A percentile compares a stretch with the other conserved stretches of the same genome.
Conservation (phyloP, 2,888 invertebrate species). For the Unio pictorum region DNA sequence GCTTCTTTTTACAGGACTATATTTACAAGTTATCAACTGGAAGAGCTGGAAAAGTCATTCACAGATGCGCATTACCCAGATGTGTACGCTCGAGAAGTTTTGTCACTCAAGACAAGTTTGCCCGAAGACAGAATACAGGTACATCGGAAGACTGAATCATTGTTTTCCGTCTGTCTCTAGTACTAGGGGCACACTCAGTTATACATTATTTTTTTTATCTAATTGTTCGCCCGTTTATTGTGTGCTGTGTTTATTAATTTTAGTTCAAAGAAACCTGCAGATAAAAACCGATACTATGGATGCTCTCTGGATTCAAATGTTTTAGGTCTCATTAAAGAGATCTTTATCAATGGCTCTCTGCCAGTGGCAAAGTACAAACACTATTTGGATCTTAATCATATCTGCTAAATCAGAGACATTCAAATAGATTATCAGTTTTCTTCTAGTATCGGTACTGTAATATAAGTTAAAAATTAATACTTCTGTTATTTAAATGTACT, state of each 20-base stretch:
- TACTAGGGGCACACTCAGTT: too few relatives aligned
- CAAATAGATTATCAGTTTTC: constrained; percentile 42
- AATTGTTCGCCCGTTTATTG: too few relatives aligned
- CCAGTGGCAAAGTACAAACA: too few relatives aligned
- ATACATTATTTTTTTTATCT: too few relatives aligned
- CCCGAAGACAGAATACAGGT: constrained; percentile 72
- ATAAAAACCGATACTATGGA: too few relatives aligned
- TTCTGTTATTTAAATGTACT: constrained; percentile 45
- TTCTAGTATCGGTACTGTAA: constrained; percentile 24
- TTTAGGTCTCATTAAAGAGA: too few relatives aligned
- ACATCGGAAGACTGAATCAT: constrained; percentile 3
- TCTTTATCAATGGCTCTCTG: too few relatives aligned
- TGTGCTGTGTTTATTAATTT: too few relatives aligned
- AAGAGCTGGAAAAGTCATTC: constrained; percentile 99
- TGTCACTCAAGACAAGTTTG: constrained; percentile 70
- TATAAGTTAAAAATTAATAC: constrained; percentile 51
- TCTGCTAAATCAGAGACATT: constrained; percentile 1
- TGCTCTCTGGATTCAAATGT: too few relatives aligned
- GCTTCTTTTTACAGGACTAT: constrained; percentile 82
- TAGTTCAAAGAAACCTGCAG: too few relatives aligned
- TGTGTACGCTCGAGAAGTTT: constrained; percentile 87
- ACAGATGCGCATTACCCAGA: constrained; percentile 99
- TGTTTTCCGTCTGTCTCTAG: too few relatives aligned
- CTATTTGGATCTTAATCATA: too few relatives aligned
- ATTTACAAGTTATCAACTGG: constrained; percentile 99